phyloP scores from a whole-genome alignment of 2,888 invertebrate species.

The Ischnura elegans region DNA sequence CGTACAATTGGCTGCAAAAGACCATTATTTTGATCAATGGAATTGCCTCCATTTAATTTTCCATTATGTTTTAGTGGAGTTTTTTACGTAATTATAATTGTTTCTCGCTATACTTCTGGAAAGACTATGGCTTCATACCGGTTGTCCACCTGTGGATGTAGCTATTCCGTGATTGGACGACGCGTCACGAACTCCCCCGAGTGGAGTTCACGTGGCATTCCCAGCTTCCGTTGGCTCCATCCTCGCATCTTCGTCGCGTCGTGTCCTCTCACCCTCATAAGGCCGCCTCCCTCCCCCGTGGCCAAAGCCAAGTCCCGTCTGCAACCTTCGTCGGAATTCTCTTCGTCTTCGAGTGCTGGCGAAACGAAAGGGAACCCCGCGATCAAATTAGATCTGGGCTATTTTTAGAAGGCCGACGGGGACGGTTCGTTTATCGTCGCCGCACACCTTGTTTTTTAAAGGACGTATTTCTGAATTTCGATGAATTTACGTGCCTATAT shows the following conservation, averaged over 20 bases:
- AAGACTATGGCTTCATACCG: too few species aligned
- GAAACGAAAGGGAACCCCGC: conserved; percentile 15
- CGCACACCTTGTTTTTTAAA: background rate
- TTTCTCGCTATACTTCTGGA: too few species aligned
- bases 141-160: too few species aligned
- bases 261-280: background rate
- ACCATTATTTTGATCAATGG: too few species aligned
- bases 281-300: background rate
- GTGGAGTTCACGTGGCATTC: background rate
- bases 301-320: background rate
- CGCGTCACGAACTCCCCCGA: background rate
- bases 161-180: background rate
- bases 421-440: background rate
- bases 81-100: too few species aligned
- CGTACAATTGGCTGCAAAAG: too few species aligned
- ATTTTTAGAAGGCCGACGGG: background rate
- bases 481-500: background rate
- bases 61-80: too few species aligned
- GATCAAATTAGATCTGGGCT: background rate
- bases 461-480: background rate
- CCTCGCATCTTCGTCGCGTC: too few species aligned
- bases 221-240: background rate
- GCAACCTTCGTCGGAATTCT: conserved; percentile 34
- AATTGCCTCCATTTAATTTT: too few species aligned
- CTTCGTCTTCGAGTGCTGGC: background rate